phyloP scores from a whole-genome alignment of 2,113 vertebrate genomes.

The Ancistrus triradiatus region DNA sequence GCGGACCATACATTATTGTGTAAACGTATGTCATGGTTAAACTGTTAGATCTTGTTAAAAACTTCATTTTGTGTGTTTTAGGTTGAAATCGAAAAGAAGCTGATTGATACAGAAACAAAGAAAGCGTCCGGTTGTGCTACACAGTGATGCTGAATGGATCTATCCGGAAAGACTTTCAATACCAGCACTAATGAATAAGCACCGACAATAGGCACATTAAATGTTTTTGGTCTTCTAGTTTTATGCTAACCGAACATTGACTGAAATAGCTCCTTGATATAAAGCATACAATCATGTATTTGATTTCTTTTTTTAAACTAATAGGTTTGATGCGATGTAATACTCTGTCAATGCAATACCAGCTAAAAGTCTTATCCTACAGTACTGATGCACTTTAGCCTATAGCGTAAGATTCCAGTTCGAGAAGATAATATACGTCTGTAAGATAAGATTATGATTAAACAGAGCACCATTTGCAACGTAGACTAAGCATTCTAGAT shows the following conservation, averaged over 20 bases:
- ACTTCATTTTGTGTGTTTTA: slow-evolving; percentile 44
- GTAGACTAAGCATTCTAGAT: not conserved
- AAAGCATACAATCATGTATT: not conserved
- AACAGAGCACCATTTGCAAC: not conserved
- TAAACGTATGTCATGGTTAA: too few species aligned
- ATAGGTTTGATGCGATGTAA: too few species aligned
- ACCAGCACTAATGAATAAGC: slow-evolving; percentile 12
- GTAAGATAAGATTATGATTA: not conserved
- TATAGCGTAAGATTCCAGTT: not conserved
- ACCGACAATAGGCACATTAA: slow-evolving; percentile 10
- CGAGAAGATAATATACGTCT: not conserved
- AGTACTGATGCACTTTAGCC: slow-evolving; percentile 38
- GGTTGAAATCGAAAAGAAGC: slow-evolving; percentile 96
- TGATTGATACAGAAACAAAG: slow-evolving; percentile 82
- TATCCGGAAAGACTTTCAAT: not conserved
- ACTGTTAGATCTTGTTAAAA: too few species aligned
- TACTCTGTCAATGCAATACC: not conserved
- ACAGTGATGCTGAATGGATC: slow-evolving; percentile 63
- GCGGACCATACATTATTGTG: too few species aligned
- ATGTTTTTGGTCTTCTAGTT: not conserved
- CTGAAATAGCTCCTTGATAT: not conserved
- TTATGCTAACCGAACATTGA: not conserved
- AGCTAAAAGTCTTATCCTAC: not conserved
- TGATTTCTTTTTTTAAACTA: too few species aligned
- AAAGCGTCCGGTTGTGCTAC: slow-evolving; percentile 77